These are phyloP conservation scores for Spilarctia lutea DNA, from an alignment of 2,888 invertebrate genomes.

Conservation along the genomic window DNA sequence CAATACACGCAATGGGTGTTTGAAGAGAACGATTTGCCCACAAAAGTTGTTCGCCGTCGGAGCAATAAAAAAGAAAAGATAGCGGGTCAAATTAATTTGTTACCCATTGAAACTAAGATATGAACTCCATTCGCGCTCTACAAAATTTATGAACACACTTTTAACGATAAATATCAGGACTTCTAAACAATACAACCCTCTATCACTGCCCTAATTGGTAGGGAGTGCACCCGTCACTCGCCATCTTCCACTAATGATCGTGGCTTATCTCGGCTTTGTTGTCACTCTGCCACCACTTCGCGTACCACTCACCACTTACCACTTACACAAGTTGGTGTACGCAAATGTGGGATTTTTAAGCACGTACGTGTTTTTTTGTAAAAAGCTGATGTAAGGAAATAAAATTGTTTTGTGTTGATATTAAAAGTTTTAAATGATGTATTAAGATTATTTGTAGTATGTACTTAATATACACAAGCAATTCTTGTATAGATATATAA, in stretches of 20 bases:
- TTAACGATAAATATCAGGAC: background rate
- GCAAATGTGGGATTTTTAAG: slow-evolving; percentile 14
- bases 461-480: no score
- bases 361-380: slow-evolving; percentile 17
- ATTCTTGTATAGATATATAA: no score
- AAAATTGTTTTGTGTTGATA: background rate
- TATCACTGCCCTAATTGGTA: slow-evolving; percentile 17
- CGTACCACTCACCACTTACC: slow-evolving; percentile 1
- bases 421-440: no score
- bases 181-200: slow-evolving; percentile 8
- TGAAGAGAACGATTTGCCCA: no score
- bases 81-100: no score
- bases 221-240: slow-evolving; percentile 17
- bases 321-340: slow-evolving; percentile 5
- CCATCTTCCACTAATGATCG: slow-evolving; percentile 34
- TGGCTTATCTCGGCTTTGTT: slow-evolving; percentile 33
- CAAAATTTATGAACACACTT: background rate
- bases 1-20: no score
- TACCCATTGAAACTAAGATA: background rate
- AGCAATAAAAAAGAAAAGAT: no score
- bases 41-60: no score
- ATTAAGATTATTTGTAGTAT: no score
- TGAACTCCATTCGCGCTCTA: background rate
- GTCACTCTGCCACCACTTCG: slow-evolving; percentile 20
- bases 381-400: background rate